Percentiles rank a stretch among this genome's conserved stretches.
phyloP scores from a whole-genome alignment of 2,888 invertebrate genomes.

The Archips xylosteana region DNA sequence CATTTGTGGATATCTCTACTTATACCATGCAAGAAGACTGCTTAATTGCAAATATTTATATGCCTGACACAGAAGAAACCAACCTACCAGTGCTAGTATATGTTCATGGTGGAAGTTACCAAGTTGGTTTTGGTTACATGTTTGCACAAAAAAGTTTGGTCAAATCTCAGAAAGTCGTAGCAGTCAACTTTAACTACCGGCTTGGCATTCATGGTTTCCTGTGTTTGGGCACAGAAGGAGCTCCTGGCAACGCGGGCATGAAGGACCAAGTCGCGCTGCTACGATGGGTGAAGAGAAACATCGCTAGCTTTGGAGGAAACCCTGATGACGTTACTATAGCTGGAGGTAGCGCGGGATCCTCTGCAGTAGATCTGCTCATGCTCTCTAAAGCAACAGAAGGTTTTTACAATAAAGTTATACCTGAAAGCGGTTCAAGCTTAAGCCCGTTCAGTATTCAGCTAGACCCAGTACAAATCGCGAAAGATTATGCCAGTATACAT shows the following conservation, averaged over 20 bases:
- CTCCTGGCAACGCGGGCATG: conserved; percentile 45
- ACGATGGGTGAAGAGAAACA: conserved; percentile 44
- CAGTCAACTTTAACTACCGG: conserved; percentile 44
- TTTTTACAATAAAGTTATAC: conserved; percentile 44
- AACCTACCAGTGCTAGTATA: conserved; percentile 43
- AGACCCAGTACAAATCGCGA: conserved; percentile 31
- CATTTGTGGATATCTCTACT: not conserved
- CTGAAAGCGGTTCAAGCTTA: conserved; percentile 43
- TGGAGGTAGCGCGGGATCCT: conserved; percentile 44
- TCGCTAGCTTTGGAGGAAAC: conserved; percentile 44
- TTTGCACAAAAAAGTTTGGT: conserved; percentile 21
- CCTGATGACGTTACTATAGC: conserved; percentile 43
- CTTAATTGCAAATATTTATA: conserved; percentile 34
- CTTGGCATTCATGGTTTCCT: conserved; percentile 43
- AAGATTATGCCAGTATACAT: conserved; percentile 17
- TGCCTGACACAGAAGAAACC: conserved; percentile 39
- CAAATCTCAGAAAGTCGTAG: conserved; percentile 38
- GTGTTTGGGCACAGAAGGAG: conserved; percentile 44
- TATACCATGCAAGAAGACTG: conserved; percentile 35
- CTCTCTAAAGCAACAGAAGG: conserved; percentile 40
- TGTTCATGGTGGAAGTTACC: conserved; percentile 44
- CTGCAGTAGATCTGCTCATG: conserved; percentile 42
- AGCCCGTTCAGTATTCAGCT: conserved; percentile 28
- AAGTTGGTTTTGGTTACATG: conserved; percentile 31
- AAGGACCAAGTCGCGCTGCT: conserved; percentile 45